Percentiles rank a stretch among this genome's conserved stretches.
Conservation (phyloP, 2,888 invertebrate species). For the Iphiclides podalirius region DNA sequence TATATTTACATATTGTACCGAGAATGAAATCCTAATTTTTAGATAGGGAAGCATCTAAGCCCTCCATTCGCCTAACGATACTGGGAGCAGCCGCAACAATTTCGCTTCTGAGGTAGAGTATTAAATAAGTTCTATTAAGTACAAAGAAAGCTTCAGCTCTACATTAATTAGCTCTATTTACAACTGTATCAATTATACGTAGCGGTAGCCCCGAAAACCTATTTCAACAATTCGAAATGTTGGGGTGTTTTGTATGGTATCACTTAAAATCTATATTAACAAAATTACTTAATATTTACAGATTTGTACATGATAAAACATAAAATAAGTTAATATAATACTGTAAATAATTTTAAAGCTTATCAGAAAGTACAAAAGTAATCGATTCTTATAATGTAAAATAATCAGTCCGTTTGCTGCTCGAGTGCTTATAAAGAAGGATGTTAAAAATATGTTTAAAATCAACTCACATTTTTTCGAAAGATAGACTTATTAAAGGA, state of each 20-base stretch:
- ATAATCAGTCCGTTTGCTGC: conserved; percentile 54
- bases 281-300: conserved; percentile 62
- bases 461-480: too few relatives aligned
- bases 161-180: conserved; percentile 43
- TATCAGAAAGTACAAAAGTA: conserved; percentile 44
- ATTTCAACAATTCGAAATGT: conserved; percentile 27
- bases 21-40: conserved; percentile 20
- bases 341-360: conserved; percentile 76
- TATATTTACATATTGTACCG: conserved; percentile 19
- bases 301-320: conserved; percentile 62
- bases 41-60: conserved; percentile 23
- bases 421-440: conserved; percentile 20
- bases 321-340: conserved; percentile 75
- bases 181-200: conserved; percentile 26
- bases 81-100: conserved; percentile 28
- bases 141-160: conserved; percentile 31
- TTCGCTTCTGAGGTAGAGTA: conserved; percentile 71
- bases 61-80: not conserved
- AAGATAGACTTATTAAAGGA: too few relatives aligned
- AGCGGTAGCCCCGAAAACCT: not conserved
- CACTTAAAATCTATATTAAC: conserved; percentile 41
- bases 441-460: too few relatives aligned
- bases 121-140: conserved; percentile 50
- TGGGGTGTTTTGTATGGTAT: conserved; percentile 25
- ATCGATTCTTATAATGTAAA: conserved; percentile 34